Percentiles rank a stretch among this genome's conserved stretches.
Evolutionary conservation across 2,888 invertebrate genomes (phyloP).

Genomic region (Enoplolaimus lenunculus): DNA sequence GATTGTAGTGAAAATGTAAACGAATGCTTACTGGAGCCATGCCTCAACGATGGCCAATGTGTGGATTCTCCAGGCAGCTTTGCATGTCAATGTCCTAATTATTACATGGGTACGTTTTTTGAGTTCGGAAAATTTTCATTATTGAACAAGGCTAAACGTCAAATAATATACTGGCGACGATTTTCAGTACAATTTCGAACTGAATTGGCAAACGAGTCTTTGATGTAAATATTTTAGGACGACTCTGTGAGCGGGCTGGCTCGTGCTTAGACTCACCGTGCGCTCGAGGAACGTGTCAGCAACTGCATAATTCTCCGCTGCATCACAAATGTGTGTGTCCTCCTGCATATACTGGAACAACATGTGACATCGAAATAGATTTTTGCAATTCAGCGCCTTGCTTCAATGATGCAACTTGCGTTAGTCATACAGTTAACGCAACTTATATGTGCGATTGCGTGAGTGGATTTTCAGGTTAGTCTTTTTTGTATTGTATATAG

Average conservation of each 20-base stretch:
- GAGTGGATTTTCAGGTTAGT: slow-evolving; percentile 29
- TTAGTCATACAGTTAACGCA: slow-evolving; percentile 22
- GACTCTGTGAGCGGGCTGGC: slow-evolving; percentile 10
- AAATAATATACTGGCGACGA: no score
- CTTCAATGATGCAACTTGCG: slow-evolving; percentile 30
- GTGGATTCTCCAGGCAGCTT: slow-evolving; percentile 24
- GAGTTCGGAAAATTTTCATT: background rate
- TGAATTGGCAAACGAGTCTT: no score
- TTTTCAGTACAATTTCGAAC: no score
- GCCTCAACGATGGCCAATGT: slow-evolving; percentile 18
- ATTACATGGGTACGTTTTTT: slow-evolving; percentile 22
- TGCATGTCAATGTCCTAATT: slow-evolving; percentile 23
- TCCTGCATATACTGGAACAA: slow-evolving; percentile 26
- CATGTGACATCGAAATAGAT: slow-evolving; percentile 29
- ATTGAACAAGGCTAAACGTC: background rate
- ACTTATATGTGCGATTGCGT: slow-evolving; percentile 29
- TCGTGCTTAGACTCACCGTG: slow-evolving; percentile 10
- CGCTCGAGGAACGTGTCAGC: slow-evolving; percentile 4
- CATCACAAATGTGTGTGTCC: slow-evolving; percentile 24
- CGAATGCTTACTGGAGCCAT: slow-evolving; percentile 47
- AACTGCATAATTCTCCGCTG: background rate
- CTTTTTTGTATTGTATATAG: no score
- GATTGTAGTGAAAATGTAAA: slow-evolving; percentile 47
- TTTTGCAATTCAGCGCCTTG: slow-evolving; percentile 32
- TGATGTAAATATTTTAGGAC: no score